These are phyloP conservation scores for Pseudomyrmex sp. DNA, from an alignment of 1,140 invertebrate genomes.

Conservation along the genomic window DNA sequence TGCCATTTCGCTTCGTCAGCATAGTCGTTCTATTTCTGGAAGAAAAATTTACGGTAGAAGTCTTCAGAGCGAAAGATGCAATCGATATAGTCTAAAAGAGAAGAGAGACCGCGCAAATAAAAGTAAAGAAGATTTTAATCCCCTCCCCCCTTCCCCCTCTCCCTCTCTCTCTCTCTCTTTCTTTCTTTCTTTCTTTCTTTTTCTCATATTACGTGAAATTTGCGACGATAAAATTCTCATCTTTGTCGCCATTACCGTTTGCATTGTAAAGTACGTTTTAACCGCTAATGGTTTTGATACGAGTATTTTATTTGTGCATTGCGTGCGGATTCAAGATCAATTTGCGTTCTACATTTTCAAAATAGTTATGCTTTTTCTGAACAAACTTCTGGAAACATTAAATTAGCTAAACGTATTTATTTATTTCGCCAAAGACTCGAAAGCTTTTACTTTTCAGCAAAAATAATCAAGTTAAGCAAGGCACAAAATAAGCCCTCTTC, in stretches of 20 bases:
- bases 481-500: not conserved
- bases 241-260: not conserved
- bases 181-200: too few relatives aligned
- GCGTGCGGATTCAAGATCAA: not conserved
- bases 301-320: slow-evolving; percentile 1
- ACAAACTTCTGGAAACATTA: slow-evolving; percentile 5
- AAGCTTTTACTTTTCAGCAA: not conserved
- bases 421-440: not conserved
- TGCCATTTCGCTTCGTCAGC: slow-evolving; percentile 30
- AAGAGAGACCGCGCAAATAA: not conserved
- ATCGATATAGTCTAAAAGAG: slow-evolving; percentile 33
- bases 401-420: slow-evolving; percentile 16
- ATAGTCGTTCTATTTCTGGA: slow-evolving; percentile 29
- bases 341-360: not conserved
- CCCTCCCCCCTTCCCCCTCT: too few relatives aligned
- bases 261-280: not conserved
- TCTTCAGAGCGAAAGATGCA: not conserved
- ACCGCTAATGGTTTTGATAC: slow-evolving; percentile 1
- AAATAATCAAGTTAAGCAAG: slow-evolving; percentile 39
- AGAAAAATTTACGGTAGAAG: slow-evolving; percentile 27
- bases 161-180: too few relatives aligned
- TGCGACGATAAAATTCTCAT: slow-evolving; percentile 44
- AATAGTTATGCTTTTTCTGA: not conserved
- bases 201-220: slow-evolving; percentile 43
- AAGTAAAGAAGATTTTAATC: slow-evolving; percentile 50